These are phyloP conservation scores for Moxostoma hubbsi DNA, from an alignment of 2,797 vertebrate species.

Conservation along the genomic window DNA sequence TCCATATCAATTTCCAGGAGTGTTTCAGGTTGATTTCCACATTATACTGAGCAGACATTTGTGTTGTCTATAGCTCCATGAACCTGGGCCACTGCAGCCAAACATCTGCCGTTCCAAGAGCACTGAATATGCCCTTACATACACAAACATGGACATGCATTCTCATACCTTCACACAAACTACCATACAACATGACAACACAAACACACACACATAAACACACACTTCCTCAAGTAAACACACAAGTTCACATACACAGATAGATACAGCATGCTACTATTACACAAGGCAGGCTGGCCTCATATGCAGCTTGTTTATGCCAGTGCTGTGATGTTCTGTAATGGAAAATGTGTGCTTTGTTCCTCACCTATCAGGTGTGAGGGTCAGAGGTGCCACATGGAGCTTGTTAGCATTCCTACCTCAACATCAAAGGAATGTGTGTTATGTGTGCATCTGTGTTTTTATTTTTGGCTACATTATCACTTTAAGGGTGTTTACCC, in stretches of 20 bases:
- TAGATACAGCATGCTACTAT: slow-evolving; percentile 44
- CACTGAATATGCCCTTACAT: slow-evolving; percentile 49
- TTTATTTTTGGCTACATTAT: too few species aligned
- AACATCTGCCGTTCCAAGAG: slow-evolving; percentile 60
- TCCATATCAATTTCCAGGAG: slow-evolving; percentile 36
- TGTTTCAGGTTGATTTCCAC: slow-evolving; percentile 40
- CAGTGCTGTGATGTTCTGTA: slow-evolving; percentile 18
- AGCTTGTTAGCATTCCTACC: slow-evolving; percentile 74
- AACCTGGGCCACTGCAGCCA: slow-evolving; percentile 61
- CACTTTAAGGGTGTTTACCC: too few species aligned
- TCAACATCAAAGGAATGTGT: slow-evolving; percentile 56
- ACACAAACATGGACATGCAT: slow-evolving; percentile 28
- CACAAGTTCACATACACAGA: slow-evolving; percentile 26
- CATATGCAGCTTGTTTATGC: slow-evolving; percentile 36
- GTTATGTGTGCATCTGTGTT: slow-evolving; percentile 6
- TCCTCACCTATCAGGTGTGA: slow-evolving; percentile 79
- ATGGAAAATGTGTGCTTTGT: slow-evolving; percentile 62
- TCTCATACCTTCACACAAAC: slow-evolving; percentile 24
- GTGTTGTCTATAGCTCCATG: slow-evolving; percentile 41
- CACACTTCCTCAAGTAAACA: slow-evolving; percentile 24
- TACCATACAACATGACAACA: neutral
- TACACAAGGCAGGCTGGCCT: slow-evolving; percentile 4
- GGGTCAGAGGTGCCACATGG: slow-evolving; percentile 76
- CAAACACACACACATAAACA: slow-evolving; percentile 11
- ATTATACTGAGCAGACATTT: slow-evolving; percentile 31